Evolutionary conservation across 2,113 vertebrate genomes (phyloP).

Genomic region (Struthio camelus): DNA sequence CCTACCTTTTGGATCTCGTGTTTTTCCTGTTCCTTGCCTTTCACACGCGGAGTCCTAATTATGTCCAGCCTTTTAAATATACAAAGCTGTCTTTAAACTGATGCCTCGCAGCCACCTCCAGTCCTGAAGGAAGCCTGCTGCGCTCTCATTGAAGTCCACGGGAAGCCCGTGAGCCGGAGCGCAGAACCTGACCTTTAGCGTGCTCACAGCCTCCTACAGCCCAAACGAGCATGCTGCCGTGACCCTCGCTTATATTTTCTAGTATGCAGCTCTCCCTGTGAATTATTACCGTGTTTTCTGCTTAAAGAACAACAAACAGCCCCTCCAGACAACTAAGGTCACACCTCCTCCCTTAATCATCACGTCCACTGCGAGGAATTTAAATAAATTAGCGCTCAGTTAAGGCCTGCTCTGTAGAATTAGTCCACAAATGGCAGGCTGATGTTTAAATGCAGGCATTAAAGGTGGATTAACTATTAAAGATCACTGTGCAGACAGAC

Average conservation of each 20-base stretch:
- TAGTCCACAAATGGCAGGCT: background rate
- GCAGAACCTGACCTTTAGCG: background rate
- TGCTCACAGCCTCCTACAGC: background rate
- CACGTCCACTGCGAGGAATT: background rate
- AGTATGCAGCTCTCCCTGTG: background rate
- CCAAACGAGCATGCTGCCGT: background rate
- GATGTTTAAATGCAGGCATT: background rate
- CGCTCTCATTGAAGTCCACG: background rate
- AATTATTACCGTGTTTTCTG: background rate
- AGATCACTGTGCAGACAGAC: background rate
- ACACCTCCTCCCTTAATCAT: background rate
- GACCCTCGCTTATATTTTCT: background rate
- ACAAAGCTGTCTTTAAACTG: background rate
- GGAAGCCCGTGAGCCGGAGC: background rate
- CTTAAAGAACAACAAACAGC: background rate
- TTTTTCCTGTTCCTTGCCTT: background rate
- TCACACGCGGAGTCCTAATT: background rate
- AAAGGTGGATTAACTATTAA: background rate
- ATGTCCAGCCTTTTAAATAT: background rate
- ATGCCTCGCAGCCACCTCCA: background rate
- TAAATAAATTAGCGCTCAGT: conserved; percentile 43
- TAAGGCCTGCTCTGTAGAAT: background rate
- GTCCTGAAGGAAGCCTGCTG: rapidly evolving
- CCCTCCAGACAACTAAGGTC: background rate
- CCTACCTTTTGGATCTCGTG: background rate